phyloP scores from a whole-genome alignment of 2,888 invertebrate genomes.

The Lepidocyrtinus sp. region DNA sequence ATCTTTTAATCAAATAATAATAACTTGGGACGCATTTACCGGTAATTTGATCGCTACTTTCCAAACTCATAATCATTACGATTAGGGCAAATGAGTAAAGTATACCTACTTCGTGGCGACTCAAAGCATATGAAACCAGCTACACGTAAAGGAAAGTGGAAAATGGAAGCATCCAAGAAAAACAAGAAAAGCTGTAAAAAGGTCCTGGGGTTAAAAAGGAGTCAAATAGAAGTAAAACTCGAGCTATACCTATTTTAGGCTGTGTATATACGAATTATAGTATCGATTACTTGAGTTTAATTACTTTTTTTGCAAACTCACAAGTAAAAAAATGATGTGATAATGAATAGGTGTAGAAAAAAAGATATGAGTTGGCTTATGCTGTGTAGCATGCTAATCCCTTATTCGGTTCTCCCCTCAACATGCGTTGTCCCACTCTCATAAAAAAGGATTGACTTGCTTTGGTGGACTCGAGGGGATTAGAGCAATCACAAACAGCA shows the following conservation, averaged over 20 bases:
- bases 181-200: neutral
- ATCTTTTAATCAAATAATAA: conserved; percentile 7
- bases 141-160: neutral
- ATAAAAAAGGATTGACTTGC: conserved; percentile 23
- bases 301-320: conserved; percentile 15
- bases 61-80: neutral
- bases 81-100: neutral
- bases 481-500: conserved; percentile 18
- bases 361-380: neutral
- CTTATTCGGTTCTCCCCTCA: neutral
- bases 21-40: neutral
- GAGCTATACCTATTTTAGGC: neutral
- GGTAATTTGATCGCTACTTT: conserved; percentile 10
- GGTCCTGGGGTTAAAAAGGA: conserved; percentile 9
- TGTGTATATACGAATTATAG: neutral
- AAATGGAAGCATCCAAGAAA: neutral
- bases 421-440: neutral
- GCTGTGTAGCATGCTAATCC: neutral
- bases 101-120: neutral
- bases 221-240: conserved; percentile 4
- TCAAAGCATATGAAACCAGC: neutral
- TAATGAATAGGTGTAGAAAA: conserved; percentile 10
- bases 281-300: conserved; percentile 5
- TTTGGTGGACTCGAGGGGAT: conserved; percentile 18
- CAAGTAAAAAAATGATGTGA: conserved; percentile 12